Percentiles rank a stretch among this genome's conserved stretches.
Evolutionary conservation across 2,888 invertebrate species (phyloP).

Genomic region (Bombylius discolor): DNA sequence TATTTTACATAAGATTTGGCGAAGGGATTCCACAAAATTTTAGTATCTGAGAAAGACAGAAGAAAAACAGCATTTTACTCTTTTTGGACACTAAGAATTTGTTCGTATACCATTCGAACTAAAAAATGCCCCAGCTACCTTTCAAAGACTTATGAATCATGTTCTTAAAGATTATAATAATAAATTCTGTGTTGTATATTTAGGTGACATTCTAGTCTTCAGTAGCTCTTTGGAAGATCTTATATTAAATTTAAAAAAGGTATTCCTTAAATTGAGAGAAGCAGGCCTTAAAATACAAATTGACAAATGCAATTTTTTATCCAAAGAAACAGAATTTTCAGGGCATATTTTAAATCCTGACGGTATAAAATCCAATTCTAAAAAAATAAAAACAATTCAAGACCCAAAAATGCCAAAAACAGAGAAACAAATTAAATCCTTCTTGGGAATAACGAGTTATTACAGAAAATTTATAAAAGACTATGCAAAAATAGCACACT

Average conservation of each 20-base stretch:
- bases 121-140: slow-evolving; percentile 8
- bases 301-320: slow-evolving; percentile 11
- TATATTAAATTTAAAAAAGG: slow-evolving; percentile 1
- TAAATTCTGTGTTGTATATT: slow-evolving; percentile 10
- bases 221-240: slow-evolving; percentile 10
- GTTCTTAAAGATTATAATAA: slow-evolving; percentile 8
- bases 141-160: slow-evolving; percentile 13
- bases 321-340: slow-evolving; percentile 9
- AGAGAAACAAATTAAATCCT: background rate
- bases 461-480: background rate
- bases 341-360: slow-evolving; percentile 11
- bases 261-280: slow-evolving; percentile 6
- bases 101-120: slow-evolving; percentile 7
- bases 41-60: background rate
- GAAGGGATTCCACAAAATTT: slow-evolving; percentile 14
- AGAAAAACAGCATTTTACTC: slow-evolving; percentile 7
- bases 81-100: slow-evolving; percentile 6
- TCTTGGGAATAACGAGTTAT: background rate
- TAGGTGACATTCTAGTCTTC: slow-evolving; percentile 12
- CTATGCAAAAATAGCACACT: background rate
- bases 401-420: background rate
- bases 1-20: slow-evolving; percentile 16
- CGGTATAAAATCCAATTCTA: slow-evolving; percentile 10
- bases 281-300: slow-evolving; percentile 10
- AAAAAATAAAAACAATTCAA: slow-evolving; percentile 6